Base-by-base conservation (phyloP, 2,797 vertebrate genomes). In the Phaenicophaeus curvirostris region DNA sequence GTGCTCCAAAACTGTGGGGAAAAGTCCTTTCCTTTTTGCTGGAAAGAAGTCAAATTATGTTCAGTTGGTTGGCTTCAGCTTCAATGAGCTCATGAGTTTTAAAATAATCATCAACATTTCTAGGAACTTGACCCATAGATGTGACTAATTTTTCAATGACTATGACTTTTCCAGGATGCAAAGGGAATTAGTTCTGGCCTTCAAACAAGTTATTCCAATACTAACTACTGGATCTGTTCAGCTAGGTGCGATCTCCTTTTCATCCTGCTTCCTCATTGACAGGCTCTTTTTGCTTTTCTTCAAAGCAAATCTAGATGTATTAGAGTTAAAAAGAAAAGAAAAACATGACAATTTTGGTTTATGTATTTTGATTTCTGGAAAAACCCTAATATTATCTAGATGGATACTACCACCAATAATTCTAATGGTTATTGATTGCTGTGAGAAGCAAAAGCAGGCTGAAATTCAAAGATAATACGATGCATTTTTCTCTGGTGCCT, bases 341-440 rank as follows among this genome's bases (percentile, higher is more conserved):
- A 41, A 77, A 59, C 4, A 25, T 1, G 1, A 78, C 55, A 63
- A 46, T 58, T 85, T 69, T 13, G 9, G 17, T 79, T 91, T 39
- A 48, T 30, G 20, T 57, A 48, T 81, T 94, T 89, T 71, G 61
- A 84, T 95, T 87, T 91, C 87, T 86, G 82, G 77, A 92, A 95
- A 93, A 89, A 33, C 62, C 76, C 37, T 79, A 44, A 58, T 88
- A 91, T 91, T 85, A 91, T 28, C 50, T 59, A 68, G 65, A 62
- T 5, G 8, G 69, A 83, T 91, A 58, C 48, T 48, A 87, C 41
- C 50, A 85, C 62, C 61, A 87, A 66, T 74, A 85, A 65, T 46
- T 91, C 41, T 94, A 94, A 82, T 89, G 80, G 77, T 68, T 96
- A 96, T 95, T 94, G 95, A 96, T 95, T 91, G 66, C 57, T 76